Conservation (phyloP, 1,140 invertebrate species). For the Leguminivora glycinivorella region DNA sequence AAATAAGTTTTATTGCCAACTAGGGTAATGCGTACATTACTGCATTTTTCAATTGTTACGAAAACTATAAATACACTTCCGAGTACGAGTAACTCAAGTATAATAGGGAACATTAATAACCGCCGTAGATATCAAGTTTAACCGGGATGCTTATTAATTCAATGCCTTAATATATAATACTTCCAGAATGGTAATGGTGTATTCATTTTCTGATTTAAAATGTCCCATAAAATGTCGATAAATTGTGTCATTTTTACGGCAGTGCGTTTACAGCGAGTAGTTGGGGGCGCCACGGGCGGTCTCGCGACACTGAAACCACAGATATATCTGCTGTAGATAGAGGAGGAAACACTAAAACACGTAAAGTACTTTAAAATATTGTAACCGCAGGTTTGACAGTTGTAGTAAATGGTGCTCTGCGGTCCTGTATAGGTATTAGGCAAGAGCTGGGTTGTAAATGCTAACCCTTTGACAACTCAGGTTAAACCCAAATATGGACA, state of each 20-base stretch:
- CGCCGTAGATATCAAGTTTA: conserved; percentile 2
- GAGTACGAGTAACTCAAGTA: neutral
- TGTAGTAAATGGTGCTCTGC: too few species aligned
- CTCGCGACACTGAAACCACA: conserved; percentile 10
- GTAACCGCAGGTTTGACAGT: too few species aligned
- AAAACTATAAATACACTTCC: neutral
- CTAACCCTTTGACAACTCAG: too few species aligned
- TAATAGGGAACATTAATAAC: neutral
- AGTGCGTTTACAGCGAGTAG: conserved; percentile 17
- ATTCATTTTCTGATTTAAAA: conserved; percentile 26
- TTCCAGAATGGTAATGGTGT: conserved; percentile 21
- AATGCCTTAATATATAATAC: conserved; percentile 6
- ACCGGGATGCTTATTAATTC: conserved; percentile 8
- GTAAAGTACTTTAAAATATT: too few species aligned
- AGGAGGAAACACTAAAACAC: too few species aligned
- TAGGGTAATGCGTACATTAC: too few species aligned
- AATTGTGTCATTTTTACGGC: conserved; percentile 28
- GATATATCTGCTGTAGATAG: neutral
- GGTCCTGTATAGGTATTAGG: too few species aligned
- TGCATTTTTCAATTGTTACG: too few species aligned
- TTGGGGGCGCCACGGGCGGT: conserved; percentile 21
- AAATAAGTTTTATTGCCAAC: too few species aligned
- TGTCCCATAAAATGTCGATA: conserved; percentile 21
- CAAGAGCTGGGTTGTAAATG: too few species aligned
- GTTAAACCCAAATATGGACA: too few species aligned